A percentile compares a stretch with the other conserved stretches of the same genome.
phyloP scores from a whole-genome alignment of 1,140 invertebrate species.

The Galleria mellonella region DNA sequence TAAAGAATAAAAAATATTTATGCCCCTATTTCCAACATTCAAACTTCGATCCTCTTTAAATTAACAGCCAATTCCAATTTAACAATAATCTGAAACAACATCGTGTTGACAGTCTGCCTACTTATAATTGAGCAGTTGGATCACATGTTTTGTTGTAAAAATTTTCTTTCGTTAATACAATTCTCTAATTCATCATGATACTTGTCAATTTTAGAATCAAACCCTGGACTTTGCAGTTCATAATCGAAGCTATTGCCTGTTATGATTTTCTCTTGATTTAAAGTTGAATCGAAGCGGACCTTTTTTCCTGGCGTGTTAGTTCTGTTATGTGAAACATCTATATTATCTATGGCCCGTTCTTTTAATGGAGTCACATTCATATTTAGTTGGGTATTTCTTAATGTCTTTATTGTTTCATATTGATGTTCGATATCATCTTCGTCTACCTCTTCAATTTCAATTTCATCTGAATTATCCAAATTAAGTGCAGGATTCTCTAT shows the following conservation, averaged over 20 bases:
- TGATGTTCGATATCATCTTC: slow-evolving; percentile 47
- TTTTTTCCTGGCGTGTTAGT: slow-evolving; percentile 59
- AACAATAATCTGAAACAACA: no score
- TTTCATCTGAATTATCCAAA: slow-evolving; percentile 67
- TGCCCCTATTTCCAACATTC: no score
- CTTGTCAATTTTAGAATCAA: slow-evolving; percentile 64
- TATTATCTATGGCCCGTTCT: slow-evolving; percentile 38
- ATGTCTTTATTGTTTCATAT: slow-evolving; percentile 62
- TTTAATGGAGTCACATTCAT: slow-evolving; percentile 60
- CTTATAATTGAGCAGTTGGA: no score
- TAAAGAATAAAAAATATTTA: no score
- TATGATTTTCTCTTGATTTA: slow-evolving; percentile 68
- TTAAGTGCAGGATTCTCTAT: slow-evolving; percentile 66
- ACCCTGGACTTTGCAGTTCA: slow-evolving; percentile 55
- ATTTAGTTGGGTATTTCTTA: slow-evolving; percentile 55
- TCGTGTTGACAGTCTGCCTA: no score
- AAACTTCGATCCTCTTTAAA: no score
- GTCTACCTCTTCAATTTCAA: slow-evolving; percentile 57
- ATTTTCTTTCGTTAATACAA: slow-evolving; percentile 70
- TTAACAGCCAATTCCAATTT: no score
- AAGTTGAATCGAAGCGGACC: slow-evolving; percentile 68
- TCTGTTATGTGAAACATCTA: slow-evolving; percentile 38
- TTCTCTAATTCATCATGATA: slow-evolving; percentile 72
- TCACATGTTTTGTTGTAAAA: slow-evolving; percentile 66
- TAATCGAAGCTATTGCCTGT: slow-evolving; percentile 69